These are phyloP conservation scores for Notoglanidium macrostoma DNA, from an alignment of 2,797 vertebrate genomes.

Conservation along the genomic window DNA sequence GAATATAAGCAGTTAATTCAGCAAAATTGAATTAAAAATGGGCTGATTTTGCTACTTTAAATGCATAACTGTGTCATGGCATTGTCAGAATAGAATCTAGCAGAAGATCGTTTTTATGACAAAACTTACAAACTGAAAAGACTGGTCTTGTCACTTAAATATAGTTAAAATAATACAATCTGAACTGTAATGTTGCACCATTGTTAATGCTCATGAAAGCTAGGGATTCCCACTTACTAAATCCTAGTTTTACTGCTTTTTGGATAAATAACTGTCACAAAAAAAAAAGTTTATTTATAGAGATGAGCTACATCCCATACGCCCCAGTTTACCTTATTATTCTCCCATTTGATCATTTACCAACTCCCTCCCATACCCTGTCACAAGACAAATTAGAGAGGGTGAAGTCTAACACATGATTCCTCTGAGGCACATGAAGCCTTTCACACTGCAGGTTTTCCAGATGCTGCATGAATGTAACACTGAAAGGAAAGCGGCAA, in stretches of 20 bases:
- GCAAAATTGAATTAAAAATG: background rate
- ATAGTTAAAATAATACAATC: background rate
- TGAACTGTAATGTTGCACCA: background rate
- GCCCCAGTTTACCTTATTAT: background rate
- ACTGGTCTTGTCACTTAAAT: background rate
- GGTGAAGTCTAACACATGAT: background rate
- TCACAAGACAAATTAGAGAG: background rate
- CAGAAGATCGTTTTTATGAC: background rate
- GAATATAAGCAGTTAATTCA: background rate
- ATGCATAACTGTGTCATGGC: background rate
- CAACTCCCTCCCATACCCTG: background rate
- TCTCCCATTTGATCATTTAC: background rate
- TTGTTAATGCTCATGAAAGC: background rate
- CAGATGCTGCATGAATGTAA: slow-evolving; percentile 10
- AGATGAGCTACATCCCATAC: background rate
- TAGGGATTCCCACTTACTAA: background rate
- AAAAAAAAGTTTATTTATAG: background rate
- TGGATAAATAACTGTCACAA: background rate
- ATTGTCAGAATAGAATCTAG: background rate
- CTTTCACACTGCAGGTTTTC: slow-evolving; percentile 9
- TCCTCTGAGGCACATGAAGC: slow-evolving; percentile 3
- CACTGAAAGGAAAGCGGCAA: slow-evolving; percentile 16
- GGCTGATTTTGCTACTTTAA: background rate
- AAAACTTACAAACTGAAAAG: background rate
- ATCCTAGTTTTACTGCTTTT: background rate